Evolutionary conservation across 2,113 vertebrate species (phyloP).

Genomic region (Cynoglossus semilaevis): DNA sequence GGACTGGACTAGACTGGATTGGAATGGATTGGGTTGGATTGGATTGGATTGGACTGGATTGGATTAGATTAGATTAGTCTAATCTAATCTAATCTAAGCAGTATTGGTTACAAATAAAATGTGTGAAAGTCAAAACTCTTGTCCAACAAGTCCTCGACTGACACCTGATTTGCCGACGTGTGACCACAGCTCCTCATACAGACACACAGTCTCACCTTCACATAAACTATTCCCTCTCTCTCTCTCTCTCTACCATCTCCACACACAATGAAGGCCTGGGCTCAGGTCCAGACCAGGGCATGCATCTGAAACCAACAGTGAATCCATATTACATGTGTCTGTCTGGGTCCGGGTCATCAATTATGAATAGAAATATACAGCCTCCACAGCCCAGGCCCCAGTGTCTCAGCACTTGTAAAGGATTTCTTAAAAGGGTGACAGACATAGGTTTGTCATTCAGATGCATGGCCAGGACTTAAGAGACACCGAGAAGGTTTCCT

Average conservation of each 20-base stretch:
- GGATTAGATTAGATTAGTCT: no score
- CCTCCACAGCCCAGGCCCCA: slow-evolving; percentile 76
- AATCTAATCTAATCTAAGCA: no score
- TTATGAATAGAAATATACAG: slow-evolving; percentile 94
- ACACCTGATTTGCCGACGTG: background rate
- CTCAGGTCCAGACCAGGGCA: slow-evolving; percentile 69
- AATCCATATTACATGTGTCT: slow-evolving; percentile 89
- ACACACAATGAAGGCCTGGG: slow-evolving; percentile 66
- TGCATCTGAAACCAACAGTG: slow-evolving; percentile 76
- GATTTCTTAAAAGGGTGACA: slow-evolving; percentile 81
- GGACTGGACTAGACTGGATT: no score
- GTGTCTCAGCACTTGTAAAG: slow-evolving; percentile 81
- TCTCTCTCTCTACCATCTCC: slow-evolving; percentile 45
- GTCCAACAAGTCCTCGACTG: no score
- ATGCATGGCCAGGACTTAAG: slow-evolving; percentile 68
- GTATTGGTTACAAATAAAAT: no score
- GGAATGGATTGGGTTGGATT: no score
- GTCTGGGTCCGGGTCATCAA: slow-evolving; percentile 88
- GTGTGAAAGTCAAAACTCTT: no score
- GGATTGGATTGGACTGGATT: no score
- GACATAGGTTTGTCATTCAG: slow-evolving; percentile 82
- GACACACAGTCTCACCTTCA: slow-evolving; percentile 11
- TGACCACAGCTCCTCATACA: slow-evolving; percentile 19
- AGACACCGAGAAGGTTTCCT: slow-evolving; percentile 53
- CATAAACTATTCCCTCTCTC: slow-evolving; percentile 42